These are phyloP conservation scores for Odontamblyopus lacepedii DNA, from an alignment of 2,797 vertebrate genomes.

Conservation along the genomic window DNA sequence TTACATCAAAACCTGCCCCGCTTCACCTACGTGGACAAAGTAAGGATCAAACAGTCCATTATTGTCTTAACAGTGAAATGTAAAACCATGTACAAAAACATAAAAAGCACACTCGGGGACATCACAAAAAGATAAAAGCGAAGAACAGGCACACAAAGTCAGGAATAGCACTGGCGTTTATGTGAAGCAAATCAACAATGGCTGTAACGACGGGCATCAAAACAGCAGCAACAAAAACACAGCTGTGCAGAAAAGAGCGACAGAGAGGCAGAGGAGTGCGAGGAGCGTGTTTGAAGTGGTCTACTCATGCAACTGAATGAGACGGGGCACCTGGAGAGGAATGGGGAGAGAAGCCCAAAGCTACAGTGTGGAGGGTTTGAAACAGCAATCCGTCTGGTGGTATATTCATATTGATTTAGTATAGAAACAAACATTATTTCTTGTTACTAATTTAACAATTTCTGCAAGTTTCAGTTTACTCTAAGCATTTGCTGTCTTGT, in stretches of 20 bases:
- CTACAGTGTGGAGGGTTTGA: background rate
- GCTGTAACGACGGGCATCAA: conserved; percentile 45
- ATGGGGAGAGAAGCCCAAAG: conserved; percentile 10
- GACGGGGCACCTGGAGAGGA: conserved; percentile 54
- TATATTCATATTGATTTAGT: background rate
- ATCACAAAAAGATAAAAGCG: conserved; percentile 48
- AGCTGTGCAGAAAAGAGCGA: conserved; percentile 57
- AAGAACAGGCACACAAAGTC: conserved; percentile 47
- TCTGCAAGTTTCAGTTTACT: background rate
- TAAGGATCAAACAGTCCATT: conserved; percentile 50
- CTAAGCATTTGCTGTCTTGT: background rate
- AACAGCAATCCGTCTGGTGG: background rate
- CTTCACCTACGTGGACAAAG: conserved; percentile 19
- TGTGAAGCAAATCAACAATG: conserved; percentile 54
- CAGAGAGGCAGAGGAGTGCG: conserved; percentile 60
- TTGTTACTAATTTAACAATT: background rate
- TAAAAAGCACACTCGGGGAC: conserved; percentile 27
- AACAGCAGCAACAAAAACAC: conserved; percentile 52
- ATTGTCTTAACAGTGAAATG: conserved; percentile 23
- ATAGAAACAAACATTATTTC: background rate
- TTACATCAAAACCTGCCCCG: conserved; percentile 15
- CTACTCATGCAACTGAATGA: conserved; percentile 62
- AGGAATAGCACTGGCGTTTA: conserved; percentile 45
- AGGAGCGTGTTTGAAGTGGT: conserved; percentile 59
- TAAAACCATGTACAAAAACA: conserved; percentile 31